Evolutionary conservation across 2,113 vertebrate species (phyloP).

Genomic region (Ammodytes dubius): DNA sequence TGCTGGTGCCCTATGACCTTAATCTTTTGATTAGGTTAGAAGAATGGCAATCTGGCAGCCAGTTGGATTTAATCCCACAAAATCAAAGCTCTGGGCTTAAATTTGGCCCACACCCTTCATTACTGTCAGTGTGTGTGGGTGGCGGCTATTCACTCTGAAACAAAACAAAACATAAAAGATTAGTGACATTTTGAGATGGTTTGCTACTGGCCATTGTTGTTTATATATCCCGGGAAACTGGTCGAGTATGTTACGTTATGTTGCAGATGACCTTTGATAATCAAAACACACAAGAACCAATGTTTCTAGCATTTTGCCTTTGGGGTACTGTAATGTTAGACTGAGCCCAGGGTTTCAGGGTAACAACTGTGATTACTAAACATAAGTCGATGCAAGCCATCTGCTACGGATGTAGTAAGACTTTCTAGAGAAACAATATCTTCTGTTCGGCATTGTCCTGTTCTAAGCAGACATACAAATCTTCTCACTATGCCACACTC

Average conservation of each 20-base stretch:
- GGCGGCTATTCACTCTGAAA: slow-evolving; percentile 32
- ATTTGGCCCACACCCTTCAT: slow-evolving; percentile 65
- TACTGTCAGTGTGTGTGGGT: slow-evolving; percentile 45
- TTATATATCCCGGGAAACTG: not conserved
- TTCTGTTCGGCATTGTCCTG: not conserved
- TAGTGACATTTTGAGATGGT: slow-evolving; percentile 52
- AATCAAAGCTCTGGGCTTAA: slow-evolving; percentile 73
- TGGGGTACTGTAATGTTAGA: not conserved
- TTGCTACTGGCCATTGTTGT: slow-evolving; percentile 8
- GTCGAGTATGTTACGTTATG: not conserved
- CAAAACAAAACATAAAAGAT: slow-evolving; percentile 57
- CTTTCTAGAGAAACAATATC: not conserved
- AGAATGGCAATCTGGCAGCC: slow-evolving; percentile 72
- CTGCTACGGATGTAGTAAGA: not conserved
- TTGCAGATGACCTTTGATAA: not conserved
- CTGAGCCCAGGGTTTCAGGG: not conserved
- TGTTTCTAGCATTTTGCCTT: not conserved
- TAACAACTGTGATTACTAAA: not conserved
- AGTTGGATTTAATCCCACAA: slow-evolving; percentile 64
- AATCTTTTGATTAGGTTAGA: slow-evolving; percentile 81
- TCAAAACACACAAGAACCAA: not conserved
- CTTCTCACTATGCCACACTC: slow-evolving; percentile 17
- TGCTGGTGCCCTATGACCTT: slow-evolving; percentile 45
- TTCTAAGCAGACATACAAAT: not conserved
- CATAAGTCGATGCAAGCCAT: not conserved